A percentile compares a stretch with the other conserved stretches of the same genome.
phyloP scores from a whole-genome alignment of 1,140 invertebrate genomes.

The Lepidurus couesii region DNA sequence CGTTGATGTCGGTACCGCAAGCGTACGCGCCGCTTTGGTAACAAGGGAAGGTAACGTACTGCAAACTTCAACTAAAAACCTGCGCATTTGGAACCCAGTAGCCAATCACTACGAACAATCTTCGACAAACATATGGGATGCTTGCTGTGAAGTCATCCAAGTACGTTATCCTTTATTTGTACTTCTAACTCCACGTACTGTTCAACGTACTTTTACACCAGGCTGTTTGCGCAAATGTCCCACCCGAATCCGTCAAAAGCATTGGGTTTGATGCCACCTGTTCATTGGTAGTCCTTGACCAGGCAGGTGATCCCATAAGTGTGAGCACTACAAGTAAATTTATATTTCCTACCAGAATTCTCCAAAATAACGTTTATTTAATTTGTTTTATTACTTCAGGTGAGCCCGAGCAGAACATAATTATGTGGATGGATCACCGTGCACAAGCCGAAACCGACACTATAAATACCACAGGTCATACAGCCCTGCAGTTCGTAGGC shows the following conservation, averaged over 20 bases:
- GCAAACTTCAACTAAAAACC: conserved; percentile 55
- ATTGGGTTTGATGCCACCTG: conserved; percentile 96
- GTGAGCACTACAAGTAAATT: conserved; percentile 62
- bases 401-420: conserved; percentile 70
- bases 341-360: not conserved
- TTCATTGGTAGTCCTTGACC: conserved; percentile 76
- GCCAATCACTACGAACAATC: conserved; percentile 83
- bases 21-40: conserved; percentile 76
- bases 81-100: conserved; percentile 70
- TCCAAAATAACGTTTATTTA: not conserved
- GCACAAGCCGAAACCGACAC: conserved; percentile 70
- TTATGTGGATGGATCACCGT: conserved; percentile 96
- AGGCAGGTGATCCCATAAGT: conserved; percentile 61
- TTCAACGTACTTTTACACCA: conserved; percentile 43
- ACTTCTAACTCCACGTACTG: not conserved
- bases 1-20: conserved; percentile 89
- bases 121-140: conserved; percentile 81
- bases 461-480: conserved; percentile 72
- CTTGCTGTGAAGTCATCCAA: conserved; percentile 60
- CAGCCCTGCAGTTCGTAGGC: conserved; percentile 77
- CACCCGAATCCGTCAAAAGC: conserved; percentile 59
- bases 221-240: conserved; percentile 55
- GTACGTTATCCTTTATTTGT: conserved; percentile 46
- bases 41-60: conserved; percentile 59
- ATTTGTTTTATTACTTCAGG: conserved; percentile 45